A percentile compares a stretch with the other conserved stretches of the same genome.
phyloP scores from a whole-genome alignment of 2,113 vertebrate species.

The Salvelinus sp. region DNA sequence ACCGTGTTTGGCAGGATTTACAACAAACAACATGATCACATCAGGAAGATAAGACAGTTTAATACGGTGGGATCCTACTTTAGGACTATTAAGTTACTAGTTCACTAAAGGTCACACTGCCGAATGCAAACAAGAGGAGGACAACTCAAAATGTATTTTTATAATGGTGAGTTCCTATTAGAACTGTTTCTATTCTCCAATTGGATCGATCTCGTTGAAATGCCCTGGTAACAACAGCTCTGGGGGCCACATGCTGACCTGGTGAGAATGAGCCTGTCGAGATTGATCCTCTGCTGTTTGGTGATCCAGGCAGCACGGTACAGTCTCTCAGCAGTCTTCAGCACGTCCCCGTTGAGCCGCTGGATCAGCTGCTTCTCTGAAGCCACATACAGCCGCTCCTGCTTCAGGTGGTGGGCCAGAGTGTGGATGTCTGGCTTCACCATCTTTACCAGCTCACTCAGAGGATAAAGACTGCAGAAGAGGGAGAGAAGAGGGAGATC shows the following conservation, averaged over 20 bases:
- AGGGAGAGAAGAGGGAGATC: not conserved
- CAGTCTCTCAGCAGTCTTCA: conserved; percentile 94
- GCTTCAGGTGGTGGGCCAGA: conserved; percentile 97
- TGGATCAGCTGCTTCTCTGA: conserved; percentile 97
- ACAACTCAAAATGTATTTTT: too few relatives aligned
- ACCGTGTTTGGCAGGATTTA: not conserved
- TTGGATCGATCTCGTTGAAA: too few relatives aligned
- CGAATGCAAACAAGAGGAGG: not conserved
- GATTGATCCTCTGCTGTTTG: conserved; percentile 97
- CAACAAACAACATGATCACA: not conserved
- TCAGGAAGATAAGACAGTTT: not conserved
- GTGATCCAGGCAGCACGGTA: conserved; percentile 96
- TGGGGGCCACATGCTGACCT: conserved; percentile 72
- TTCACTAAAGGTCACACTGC: not conserved
- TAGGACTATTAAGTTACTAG: not conserved
- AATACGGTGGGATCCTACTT: not conserved
- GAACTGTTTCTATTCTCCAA: too few relatives aligned
- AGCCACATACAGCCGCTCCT: conserved; percentile 93
- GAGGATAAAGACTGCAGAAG: conserved; percentile 50
- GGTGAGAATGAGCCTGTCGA: conserved; percentile 97
- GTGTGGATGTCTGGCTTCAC: conserved; percentile 98
- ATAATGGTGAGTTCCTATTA: too few relatives aligned
- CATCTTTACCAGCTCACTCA: conserved; percentile 80
- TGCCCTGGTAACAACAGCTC: too few relatives aligned
- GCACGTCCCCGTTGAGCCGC: conserved; percentile 91